Conservation (phyloP, 1,140 invertebrate genomes). For the Drosophila ercepeae region DNA sequence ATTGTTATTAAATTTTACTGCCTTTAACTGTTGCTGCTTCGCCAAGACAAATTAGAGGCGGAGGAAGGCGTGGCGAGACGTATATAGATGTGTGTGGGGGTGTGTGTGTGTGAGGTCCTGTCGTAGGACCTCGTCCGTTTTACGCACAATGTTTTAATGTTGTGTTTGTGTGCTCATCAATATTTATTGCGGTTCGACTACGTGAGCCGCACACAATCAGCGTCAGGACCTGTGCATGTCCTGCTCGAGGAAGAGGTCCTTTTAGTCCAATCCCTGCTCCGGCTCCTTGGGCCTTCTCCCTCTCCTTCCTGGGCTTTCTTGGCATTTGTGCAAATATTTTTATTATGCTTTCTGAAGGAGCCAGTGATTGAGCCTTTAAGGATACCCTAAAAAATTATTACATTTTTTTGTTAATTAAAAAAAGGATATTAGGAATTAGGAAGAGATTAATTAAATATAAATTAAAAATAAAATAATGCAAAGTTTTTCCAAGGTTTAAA, state of each 20-base stretch:
- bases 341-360: slow-evolving; percentile 22
- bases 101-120: slow-evolving; percentile 1
- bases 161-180: slow-evolving; percentile 80
- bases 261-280: background rate
- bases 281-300: background rate
- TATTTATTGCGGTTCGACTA: slow-evolving; percentile 81
- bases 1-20: slow-evolving; percentile 81
- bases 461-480: no score
- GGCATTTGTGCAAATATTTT: slow-evolving; percentile 69
- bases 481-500: no score
- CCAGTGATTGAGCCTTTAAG: background rate
- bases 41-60: slow-evolving; percentile 53
- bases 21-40: slow-evolving; percentile 69
- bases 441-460: no score
- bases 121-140: slow-evolving; percentile 31
- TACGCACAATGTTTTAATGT: slow-evolving; percentile 80
- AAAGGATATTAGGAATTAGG: no score
- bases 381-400: slow-evolving; percentile 7
- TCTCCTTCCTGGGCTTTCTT: background rate
- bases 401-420: background rate
- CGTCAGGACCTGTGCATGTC: slow-evolving; percentile 43
- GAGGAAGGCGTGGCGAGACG: background rate
- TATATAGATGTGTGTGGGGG: background rate
- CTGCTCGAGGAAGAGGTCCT: background rate
- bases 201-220: slow-evolving; percentile 76